Conservation (phyloP, 2,113 vertebrate genomes). For the Crotalus viridis region DNA sequence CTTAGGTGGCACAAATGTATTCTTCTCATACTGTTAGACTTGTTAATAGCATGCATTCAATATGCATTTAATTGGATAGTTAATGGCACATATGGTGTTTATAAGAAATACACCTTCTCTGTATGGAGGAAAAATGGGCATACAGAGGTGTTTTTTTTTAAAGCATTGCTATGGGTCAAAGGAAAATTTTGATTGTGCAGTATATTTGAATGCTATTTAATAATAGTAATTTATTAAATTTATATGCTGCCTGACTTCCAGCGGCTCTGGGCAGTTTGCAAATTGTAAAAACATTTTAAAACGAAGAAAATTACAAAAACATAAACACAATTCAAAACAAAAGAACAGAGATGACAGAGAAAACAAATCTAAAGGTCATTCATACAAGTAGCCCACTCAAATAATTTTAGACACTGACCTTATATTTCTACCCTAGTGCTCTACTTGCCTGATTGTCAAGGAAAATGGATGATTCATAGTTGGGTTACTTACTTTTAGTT, state of each 20-base stretch:
- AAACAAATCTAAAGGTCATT: not conserved
- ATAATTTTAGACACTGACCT: not conserved
- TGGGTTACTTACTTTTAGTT: not conserved
- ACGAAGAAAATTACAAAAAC: not conserved
- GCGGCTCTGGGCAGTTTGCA: not conserved
- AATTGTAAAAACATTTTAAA: not conserved
- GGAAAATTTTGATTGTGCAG: not conserved
- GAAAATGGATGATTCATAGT: not conserved
- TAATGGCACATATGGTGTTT: not conserved
- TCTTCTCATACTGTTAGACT: slow-evolving; percentile 7
- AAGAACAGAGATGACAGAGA: not conserved
- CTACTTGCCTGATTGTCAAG: not conserved
- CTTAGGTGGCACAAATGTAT: not conserved
- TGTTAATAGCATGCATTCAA: slow-evolving; percentile 26
- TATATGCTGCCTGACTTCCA: not conserved
- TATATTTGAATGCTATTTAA: slow-evolving; percentile 6
- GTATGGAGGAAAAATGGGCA: not conserved
- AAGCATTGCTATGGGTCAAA: not conserved
- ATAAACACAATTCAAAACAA: not conserved
- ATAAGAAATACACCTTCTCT: not conserved
- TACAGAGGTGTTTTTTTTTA: not conserved
- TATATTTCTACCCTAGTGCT: not conserved
- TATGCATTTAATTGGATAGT: slow-evolving; percentile 18
- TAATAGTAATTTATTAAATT: not conserved
- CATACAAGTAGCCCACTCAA: not conserved